Conservation (phyloP, 2,113 vertebrate species). For the Leptobrachium leishanense region DNA sequence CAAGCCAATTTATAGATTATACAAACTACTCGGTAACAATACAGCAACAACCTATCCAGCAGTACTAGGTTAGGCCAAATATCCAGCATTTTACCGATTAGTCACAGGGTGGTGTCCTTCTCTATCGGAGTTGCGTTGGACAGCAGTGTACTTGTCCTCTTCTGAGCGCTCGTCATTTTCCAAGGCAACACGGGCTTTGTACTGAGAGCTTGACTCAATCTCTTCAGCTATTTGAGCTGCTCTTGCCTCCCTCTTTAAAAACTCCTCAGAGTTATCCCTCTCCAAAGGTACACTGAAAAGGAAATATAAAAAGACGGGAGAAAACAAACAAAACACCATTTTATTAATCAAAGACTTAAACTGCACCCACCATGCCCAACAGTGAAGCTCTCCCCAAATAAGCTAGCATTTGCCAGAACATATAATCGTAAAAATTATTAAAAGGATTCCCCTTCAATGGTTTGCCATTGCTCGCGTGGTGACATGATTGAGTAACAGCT, state of each 20-base stretch:
- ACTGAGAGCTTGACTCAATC: constrained; percentile 95
- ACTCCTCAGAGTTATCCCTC: constrained; percentile 96
- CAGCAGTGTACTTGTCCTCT: constrained; percentile 96
- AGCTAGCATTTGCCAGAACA: too few relatives aligned
- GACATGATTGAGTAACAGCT: too few relatives aligned
- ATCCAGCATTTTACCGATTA: constrained; percentile 71
- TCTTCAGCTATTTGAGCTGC: constrained; percentile 97
- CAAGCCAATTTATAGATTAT: too few relatives aligned
- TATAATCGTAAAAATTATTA: too few relatives aligned
- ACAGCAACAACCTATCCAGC: background rate
- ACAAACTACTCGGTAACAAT: background rate
- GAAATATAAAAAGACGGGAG: background rate
- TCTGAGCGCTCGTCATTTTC: constrained; percentile 95
- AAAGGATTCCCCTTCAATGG: too few relatives aligned
- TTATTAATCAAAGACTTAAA: too few relatives aligned
- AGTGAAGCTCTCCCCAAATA: too few relatives aligned
- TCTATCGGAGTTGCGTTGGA: constrained; percentile 82
- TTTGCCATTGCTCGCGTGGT: too few relatives aligned
- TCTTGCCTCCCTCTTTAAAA: constrained; percentile 93
- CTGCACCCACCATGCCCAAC: too few relatives aligned
- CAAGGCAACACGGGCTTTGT: constrained; percentile 93
- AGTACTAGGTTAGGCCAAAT: constrained; percentile 33
- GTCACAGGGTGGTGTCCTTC: constrained; percentile 80
- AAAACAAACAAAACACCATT: too few relatives aligned
- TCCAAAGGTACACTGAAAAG: constrained; percentile 87